Evolutionary conservation across 1,140 invertebrate genomes (phyloP), one percentile per base, ranked within the genome.

Genomic region (Ceratina australensis): DNA sequence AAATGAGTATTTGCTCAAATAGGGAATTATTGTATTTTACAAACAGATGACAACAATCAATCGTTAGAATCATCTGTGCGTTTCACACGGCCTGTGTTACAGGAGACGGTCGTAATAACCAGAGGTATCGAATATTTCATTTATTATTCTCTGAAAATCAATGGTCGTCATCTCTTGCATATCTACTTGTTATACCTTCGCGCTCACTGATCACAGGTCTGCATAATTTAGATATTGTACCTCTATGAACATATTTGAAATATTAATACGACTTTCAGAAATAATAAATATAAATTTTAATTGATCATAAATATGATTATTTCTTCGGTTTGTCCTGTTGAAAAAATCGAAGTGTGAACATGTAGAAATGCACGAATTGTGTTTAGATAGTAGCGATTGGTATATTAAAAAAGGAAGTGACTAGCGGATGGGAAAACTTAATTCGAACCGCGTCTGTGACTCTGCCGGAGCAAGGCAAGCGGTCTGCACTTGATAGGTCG

Each of bases 401-500:
- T 22, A 8, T 50, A n/a, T 33, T 0, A 1, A 47, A 56, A 47
- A 0, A 28, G 15, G 8, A 20, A 49, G 1, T 42, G 0, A 49
- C 28, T 2, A 16, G 28, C n/a, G n/a, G 26, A 33, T 12, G 47
- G 47, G 16, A 60, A 50, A 71, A 71, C n/a, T 73, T 81, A 72
- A 83, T 83, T 82, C 83, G 47, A 56, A 78, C 33, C 57, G 59
- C 42, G 49, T 42, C 49, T 7, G 59, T 42, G 64, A 33, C 59
- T 67, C 64, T 50, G 57, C 61, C 18, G 60, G 56, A 42, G 71
- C 12, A 80, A 67, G 80, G 47, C 63, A 57, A 61, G 71, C 66
- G 73, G 61, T 72, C 79, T 77, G 84, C 79, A 68, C 84, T 84
- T 82, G 79, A 84, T 86, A 82, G 84, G 76, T 85, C 73, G 76